Base-by-base conservation (phyloP, 2,113 vertebrate species). In the Brachyistius frenatus region DNA sequence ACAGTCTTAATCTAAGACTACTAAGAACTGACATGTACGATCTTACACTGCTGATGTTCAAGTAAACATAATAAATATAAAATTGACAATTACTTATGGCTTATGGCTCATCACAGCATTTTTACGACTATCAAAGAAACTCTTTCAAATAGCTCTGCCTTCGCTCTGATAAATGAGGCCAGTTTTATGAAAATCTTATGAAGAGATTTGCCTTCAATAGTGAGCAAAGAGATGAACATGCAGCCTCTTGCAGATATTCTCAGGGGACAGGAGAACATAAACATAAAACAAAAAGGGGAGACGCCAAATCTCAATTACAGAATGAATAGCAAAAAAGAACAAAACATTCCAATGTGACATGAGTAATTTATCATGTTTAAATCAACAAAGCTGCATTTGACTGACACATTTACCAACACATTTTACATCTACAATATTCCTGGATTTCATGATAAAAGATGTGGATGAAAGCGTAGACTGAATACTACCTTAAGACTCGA, bases 401-500 rank as follows among this genome's bases (percentile, higher is more conserved):
- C 46, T 47, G 37, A n/a, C 15, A 6, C 56, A 35, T 60, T 44
- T 52, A 39, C 37, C 47, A 44, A 44, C 50, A 57, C 16, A 57
- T 53, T 58, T 30, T 11, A 57, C 23, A 39, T 8, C 6, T 0
- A 35, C 32, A 30, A 16, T 30, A 53, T 14, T 44, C 2, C 23
- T 39, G 11, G 16, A 36, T 16, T 37, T 52, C 13, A 11, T 39
- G 13, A 11, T 14, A 11, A 0, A 4, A 44, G 5, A 57, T 41
- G 44, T 14, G 52, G 30, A 39, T 54, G n/a, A 33, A 53, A 66
- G 50, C 23, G 54, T 32, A 31, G 55, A 63, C 64, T n/a, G 63
- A 80, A 88, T 83, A 83, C 88, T 97, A 99, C 98, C 98, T 99
- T 94, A 99, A 93, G 91, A 99, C 98, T 69, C 98, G 95, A 92